Evolutionary conservation across 1,140 invertebrate genomes (phyloP).

Genomic region (Tetraneura akinire): DNA sequence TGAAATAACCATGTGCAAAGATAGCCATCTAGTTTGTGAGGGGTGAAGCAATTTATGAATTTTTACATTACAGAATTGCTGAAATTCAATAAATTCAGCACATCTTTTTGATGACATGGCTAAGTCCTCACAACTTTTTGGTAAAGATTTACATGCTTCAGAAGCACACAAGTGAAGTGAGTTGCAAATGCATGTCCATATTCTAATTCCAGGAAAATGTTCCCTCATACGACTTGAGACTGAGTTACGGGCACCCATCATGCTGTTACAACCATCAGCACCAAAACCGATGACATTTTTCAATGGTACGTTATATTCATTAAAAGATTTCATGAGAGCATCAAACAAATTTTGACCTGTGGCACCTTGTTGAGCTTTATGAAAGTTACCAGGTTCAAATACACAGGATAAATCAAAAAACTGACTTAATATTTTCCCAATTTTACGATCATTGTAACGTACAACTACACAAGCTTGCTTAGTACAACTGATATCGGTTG

Average conservation of each 20-base stretch:
- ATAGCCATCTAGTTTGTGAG: too few species aligned
- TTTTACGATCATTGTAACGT: conserved; percentile 54
- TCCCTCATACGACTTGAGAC: conserved; percentile 55
- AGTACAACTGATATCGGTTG: conserved; percentile 54
- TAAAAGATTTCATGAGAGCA: conserved; percentile 44
- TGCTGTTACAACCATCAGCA: conserved; percentile 58
- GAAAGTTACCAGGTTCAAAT: conserved; percentile 55
- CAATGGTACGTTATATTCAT: background rate
- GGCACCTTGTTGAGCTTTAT: too few species aligned
- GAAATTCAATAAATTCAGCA: too few species aligned
- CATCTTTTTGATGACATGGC: too few species aligned
- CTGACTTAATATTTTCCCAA: conserved; percentile 53
- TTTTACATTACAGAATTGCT: too few species aligned
- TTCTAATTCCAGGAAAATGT: too few species aligned
- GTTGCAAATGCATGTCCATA: too few species aligned
- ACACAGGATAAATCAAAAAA: conserved; percentile 56
- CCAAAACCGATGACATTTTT: conserved; percentile 56
- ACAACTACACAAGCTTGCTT: conserved; percentile 54
- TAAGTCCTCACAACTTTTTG: too few species aligned
- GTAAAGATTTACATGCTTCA: too few species aligned
- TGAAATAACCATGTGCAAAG: too few species aligned
- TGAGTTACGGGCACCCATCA: conserved; percentile 59
- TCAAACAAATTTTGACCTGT: conserved; percentile 57
- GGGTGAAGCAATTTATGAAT: too few species aligned
- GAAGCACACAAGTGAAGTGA: too few species aligned